Evolutionary conservation across 2,113 vertebrate species (phyloP).

Genomic region (Propithecus coquereli): DNA sequence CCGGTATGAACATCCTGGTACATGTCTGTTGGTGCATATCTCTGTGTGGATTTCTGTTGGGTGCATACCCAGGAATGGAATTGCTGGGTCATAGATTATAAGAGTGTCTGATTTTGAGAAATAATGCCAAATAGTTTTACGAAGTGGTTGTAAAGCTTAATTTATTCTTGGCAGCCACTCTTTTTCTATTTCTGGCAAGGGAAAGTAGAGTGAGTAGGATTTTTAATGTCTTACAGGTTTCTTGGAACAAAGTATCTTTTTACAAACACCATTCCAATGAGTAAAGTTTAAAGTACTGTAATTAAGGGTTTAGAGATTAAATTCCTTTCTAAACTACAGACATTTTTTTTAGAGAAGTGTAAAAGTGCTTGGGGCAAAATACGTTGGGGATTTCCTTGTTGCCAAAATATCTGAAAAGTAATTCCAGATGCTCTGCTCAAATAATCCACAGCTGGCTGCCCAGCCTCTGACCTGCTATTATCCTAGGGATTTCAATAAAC

Average conservation of each 20-base stretch:
- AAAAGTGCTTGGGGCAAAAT: conserved; percentile 28
- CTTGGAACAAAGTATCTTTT: conserved; percentile 46
- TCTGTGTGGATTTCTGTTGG: background rate
- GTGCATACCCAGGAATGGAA: background rate
- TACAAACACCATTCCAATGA: conserved; percentile 28
- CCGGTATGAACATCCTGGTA: background rate
- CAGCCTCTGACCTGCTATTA: background rate
- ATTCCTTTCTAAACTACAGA: conserved; percentile 56
- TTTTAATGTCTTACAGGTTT: conserved; percentile 60
- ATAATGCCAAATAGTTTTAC: conserved; percentile 43
- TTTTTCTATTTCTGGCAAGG: conserved; percentile 56
- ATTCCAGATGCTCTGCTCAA: conserved; percentile 49
- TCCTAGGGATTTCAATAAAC: conserved; percentile 16
- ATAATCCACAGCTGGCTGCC: background rate
- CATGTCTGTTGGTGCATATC: background rate
- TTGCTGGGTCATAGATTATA: conserved; percentile 11
- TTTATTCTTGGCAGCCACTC: conserved; percentile 41
- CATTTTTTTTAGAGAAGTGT: background rate
- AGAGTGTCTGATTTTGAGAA: background rate
- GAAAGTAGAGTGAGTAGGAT: background rate
- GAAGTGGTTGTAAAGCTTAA: background rate
- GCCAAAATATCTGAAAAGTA: conserved; percentile 61
- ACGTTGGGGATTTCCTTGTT: conserved; percentile 36
- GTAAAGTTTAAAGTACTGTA: conserved; percentile 18
- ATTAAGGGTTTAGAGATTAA: conserved; percentile 30